Base-by-base conservation (phyloP, 1,140 invertebrate species). In the Zaprionus davidi region DNA sequence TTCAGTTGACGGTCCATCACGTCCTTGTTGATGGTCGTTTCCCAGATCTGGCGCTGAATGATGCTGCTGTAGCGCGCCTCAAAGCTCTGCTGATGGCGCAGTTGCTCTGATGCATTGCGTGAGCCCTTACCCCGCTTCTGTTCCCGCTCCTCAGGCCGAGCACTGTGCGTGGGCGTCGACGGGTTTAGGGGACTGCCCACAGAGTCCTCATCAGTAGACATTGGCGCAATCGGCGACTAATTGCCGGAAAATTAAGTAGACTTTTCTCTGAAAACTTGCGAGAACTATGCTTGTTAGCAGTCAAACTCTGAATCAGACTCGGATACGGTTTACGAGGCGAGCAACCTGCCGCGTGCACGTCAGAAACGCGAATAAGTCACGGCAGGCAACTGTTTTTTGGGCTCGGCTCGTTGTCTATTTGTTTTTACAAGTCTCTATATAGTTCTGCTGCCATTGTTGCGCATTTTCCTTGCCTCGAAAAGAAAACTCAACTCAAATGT, bases 281-380 rank as follows among this genome's bases (percentile, higher is more conserved):
- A 62, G 24, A 72, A 88, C 76, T 78, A 78, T 71, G 71, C 71
- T 90, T 69, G 71, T 81, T 79, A 81, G 24, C 46, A 38, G 24
- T 31, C 41, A 65, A 15, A 57, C 15, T 58, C 22, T n/a, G 17
- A 41, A 56, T 53, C 26, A 15, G 41, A 67, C 13, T 67, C 22
- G 41, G 55, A 44, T 31, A 26, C 26, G 26, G 13, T 7, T 44
- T 74, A 41, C 13, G 12, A 20, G 11, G 28, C 31, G 34, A 22
- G 55, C 78, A 81, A 88, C 85, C 68, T 79, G 68, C 70, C 86
- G 79, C 72, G 79, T 79, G 65, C 64, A 62, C 49, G 63, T 78
- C 81, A 65, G 73, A 85, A 90, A 79, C 72, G 76, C 81, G 85
- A 90, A 90, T 90, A 90, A 90, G 85, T 90, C 86, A 90, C 85